Evolutionary conservation across 1,140 invertebrate species (phyloP).

Genomic region (Vollenhovia emeryi): DNA sequence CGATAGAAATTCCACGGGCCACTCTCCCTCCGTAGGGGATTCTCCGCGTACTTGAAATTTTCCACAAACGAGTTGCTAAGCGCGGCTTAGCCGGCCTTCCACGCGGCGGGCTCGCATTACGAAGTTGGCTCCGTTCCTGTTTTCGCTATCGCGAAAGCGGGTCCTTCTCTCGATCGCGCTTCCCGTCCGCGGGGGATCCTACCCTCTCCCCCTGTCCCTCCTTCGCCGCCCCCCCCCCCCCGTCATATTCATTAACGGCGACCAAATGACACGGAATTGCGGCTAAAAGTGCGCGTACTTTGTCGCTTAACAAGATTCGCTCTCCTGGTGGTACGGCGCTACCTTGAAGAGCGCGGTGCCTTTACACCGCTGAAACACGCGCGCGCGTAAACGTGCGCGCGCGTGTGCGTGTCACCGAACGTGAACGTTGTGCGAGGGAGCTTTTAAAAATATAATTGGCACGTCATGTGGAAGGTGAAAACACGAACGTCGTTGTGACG

Average conservation of each 20-base stretch:
- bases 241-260: conserved; percentile 70
- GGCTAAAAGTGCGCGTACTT: conserved; percentile 70
- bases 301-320: conserved; percentile 39
- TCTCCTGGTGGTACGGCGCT: not conserved
- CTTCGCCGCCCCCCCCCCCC: not conserved
- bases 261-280: conserved; percentile 74
- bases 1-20: conserved; percentile 46
- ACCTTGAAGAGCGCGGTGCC: conserved; percentile 15
- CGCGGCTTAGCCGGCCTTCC: conserved; percentile 43
- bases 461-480: conserved; percentile 55
- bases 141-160: conserved; percentile 23
- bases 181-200: not conserved
- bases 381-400: too few relatives aligned
- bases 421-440: conserved; percentile 6
- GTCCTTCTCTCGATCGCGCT: conserved; percentile 31
- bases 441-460: conserved; percentile 60
- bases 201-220: not conserved
- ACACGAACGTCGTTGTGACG: conserved; percentile 28
- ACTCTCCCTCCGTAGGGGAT: not conserved
- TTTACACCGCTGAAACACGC: not conserved
- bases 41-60: conserved; percentile 54
- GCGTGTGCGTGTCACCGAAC: not conserved
- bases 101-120: conserved; percentile 16
- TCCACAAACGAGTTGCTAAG: conserved; percentile 57
- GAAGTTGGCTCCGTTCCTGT: conserved; percentile 21